These are phyloP conservation scores for Acipenser ruthenus DNA, from an alignment of 2,797 vertebrate genomes.

Conservation along the genomic window DNA sequence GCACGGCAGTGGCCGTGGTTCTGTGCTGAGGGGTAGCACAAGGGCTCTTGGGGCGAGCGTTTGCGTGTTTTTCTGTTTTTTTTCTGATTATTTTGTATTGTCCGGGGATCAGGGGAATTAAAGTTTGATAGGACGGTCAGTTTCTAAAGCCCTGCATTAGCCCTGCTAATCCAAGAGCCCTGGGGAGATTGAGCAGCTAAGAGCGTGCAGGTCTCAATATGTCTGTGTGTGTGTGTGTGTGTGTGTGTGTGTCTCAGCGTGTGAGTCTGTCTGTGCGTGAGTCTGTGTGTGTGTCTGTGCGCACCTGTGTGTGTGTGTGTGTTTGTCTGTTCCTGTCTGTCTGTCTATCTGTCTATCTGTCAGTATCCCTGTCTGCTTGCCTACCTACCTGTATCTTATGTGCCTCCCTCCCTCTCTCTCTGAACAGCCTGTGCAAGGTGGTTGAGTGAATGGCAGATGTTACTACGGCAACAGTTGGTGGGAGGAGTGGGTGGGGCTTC, in stretches of 20 bases:
- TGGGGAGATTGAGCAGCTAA: not conserved
- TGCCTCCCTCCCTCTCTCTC: conserved; percentile 8
- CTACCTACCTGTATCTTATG: not conserved
- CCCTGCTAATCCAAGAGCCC: conserved; percentile 64
- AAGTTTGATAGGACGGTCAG: conserved; percentile 57
- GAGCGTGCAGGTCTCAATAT: too few relatives aligned
- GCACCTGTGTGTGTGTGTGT: too few relatives aligned
- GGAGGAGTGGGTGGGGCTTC: conserved; percentile 55
- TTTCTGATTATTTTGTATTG: conserved; percentile 35
- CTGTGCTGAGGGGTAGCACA: too few relatives aligned
- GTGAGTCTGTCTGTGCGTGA: too few relatives aligned
- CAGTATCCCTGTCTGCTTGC: not conserved
- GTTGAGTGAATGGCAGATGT: conserved; percentile 63
- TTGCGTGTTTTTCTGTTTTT: conserved; percentile 28
- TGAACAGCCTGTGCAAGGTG: not conserved
- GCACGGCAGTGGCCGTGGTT: too few relatives aligned
- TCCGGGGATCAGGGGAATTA: conserved; percentile 56
- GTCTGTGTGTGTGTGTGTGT: too few relatives aligned
- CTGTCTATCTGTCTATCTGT: not conserved
- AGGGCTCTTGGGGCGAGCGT: not conserved
- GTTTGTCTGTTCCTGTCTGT: not conserved
- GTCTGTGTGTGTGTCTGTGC: too few relatives aligned
- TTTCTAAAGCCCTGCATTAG: conserved; percentile 62
- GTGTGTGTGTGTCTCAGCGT: too few relatives aligned
- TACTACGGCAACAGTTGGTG: conserved; percentile 74